phyloP scores from a whole-genome alignment of 2,888 invertebrate genomes.

The Trichopria drosophilae region DNA sequence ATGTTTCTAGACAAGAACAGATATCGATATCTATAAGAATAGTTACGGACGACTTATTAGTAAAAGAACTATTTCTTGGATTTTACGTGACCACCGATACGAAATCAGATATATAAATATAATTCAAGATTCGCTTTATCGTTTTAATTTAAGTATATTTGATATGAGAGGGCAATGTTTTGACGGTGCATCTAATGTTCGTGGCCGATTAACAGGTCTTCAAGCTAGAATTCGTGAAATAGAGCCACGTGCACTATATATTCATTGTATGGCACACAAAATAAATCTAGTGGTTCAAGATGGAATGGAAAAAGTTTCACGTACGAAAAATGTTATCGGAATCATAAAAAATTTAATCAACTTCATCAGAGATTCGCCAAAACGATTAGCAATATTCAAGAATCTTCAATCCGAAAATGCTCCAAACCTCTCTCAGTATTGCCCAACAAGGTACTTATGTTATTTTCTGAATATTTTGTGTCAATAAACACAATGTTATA shows the following conservation, averaged over 20 bases:
- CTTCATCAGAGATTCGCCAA: slow-evolving; percentile 30
- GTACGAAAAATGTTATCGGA: slow-evolving; percentile 16
- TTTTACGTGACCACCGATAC: slow-evolving; percentile 6
- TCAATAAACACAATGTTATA: too few relatives aligned
- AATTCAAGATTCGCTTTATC: slow-evolving; percentile 8
- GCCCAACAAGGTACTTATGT: slow-evolving; percentile 21
- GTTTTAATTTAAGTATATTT: slow-evolving; percentile 2
- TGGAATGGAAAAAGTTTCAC: slow-evolving; percentile 14
- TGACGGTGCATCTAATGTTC: slow-evolving; percentile 32
- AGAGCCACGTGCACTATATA: slow-evolving; percentile 21
- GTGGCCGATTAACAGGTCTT: slow-evolving; percentile 28
- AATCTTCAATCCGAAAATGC: slow-evolving; percentile 22
- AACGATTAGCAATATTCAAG: slow-evolving; percentile 29
- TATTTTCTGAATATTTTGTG: too few relatives aligned
- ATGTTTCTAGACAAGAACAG: slow-evolving; percentile 30
- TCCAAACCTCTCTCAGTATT: slow-evolving; percentile 16
- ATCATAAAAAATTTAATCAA: slow-evolving; percentile 18
- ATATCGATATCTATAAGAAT: slow-evolving; percentile 27
- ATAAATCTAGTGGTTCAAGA: slow-evolving; percentile 22
- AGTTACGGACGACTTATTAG: slow-evolving; percentile 18
- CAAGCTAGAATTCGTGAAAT: slow-evolving; percentile 22
- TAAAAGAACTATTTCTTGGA: slow-evolving; percentile 9
- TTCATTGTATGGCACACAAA: slow-evolving; percentile 21
- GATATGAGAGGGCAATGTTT: slow-evolving; percentile 32
- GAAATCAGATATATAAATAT: slow-evolving; percentile 12